Percentiles rank a stretch among this genome's conserved stretches.
These are phyloP conservation scores for Pristionchus fissidentatus DNA, from an alignment of 2,888 invertebrate genomes.

Conservation along the genomic window DNA sequence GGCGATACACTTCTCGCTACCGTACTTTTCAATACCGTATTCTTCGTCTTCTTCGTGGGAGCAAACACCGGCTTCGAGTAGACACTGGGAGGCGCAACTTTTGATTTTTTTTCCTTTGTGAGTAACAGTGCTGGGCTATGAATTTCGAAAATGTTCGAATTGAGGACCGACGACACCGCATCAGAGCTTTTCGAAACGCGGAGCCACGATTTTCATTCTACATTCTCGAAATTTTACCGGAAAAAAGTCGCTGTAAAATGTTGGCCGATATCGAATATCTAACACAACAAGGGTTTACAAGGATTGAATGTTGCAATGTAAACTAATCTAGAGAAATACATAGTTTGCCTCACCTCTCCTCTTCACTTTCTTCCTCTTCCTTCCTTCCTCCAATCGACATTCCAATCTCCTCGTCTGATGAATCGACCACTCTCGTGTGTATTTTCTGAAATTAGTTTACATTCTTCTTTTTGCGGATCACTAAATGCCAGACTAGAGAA, in stretches of 20 bases:
- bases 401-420: slow-evolving; percentile 55
- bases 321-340: no score
- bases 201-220: no score
- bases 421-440: neutral
- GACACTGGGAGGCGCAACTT: neutral
- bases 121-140: no score
- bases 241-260: no score
- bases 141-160: no score
- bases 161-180: no score
- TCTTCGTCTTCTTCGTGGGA: neutral
- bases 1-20: neutral
- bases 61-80: neutral
- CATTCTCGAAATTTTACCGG: no score
- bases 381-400: slow-evolving; percentile 38
- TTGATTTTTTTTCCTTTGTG: no score
- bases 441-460: neutral
- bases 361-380: slow-evolving; percentile 23
- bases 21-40: neutral
- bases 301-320: no score
- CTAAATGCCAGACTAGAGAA: neutral
- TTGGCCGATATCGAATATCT: no score
- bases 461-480: neutral
- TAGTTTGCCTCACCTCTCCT: slow-evolving; percentile 25
- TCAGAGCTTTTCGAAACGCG: no score
- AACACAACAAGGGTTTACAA: no score